Evolutionary conservation across 2,113 vertebrate species (phyloP), one percentile per base, ranked within the genome.

Genomic region (Myotis yumanensis): DNA sequence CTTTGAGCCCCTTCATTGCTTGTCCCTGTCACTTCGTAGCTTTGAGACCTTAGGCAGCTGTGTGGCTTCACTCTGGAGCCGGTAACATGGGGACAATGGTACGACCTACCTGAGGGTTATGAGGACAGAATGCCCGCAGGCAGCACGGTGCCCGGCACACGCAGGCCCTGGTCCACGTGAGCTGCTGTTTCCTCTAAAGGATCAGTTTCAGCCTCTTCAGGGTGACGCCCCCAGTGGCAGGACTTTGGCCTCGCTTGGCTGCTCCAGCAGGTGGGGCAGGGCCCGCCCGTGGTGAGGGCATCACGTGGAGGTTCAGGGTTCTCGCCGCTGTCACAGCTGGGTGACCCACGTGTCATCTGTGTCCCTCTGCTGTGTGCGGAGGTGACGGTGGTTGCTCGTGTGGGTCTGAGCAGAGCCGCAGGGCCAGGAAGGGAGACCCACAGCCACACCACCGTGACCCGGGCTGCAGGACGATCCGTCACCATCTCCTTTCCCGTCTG

Each of bases 321-420:
- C 46, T 86, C n/a, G 0, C 28, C 0, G 11, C 17, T 37, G 59
- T 28, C 8, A 11, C 0, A 7, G 32, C 20, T 12, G 32, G 0
- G 16, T 14, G 64, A 57, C 30, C 14, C 0, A 0, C 2, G 28
- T 71, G 7, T 0, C 0, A 15, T 14, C 75, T 18, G 86, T 5
- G 2, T 37, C 57, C 77, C 10, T 4, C 5, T 37, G 28, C 57
- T 71, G 54, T 18, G 10, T 64, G 25, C 62, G 43, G 46, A 17
- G 12, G 11, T 32, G 32, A 57, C 8, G 3, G 20, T 35, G 43
- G 64, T 3, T 68, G 11, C 80, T 68, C 30, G 15, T 3, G 15
- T 37, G 32, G 14, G 8, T 32, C 51, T 40, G n/a, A 57, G 37
- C 18, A 5, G 11, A 76, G 22, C 51, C 64, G 62, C 23, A 16